Conservation (phyloP, 2,888 invertebrate genomes). For the Pristionchus entomophagus region DNA sequence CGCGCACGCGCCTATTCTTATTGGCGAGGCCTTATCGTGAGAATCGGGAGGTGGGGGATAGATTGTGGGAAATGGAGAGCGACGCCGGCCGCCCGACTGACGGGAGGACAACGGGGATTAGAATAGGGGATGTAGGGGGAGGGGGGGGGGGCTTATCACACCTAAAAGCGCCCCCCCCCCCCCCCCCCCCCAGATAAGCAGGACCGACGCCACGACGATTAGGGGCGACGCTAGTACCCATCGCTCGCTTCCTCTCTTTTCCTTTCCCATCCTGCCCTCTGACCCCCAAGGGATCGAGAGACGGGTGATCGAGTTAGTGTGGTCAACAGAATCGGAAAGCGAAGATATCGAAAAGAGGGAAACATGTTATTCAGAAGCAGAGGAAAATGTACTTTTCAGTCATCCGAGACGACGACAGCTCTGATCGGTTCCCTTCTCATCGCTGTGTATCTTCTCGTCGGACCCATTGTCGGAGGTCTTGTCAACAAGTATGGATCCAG, state of each 20-base stretch:
- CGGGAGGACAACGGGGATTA: not conserved
- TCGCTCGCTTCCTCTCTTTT: not conserved
- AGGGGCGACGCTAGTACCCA: not conserved
- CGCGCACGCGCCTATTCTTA: not conserved
- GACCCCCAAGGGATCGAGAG: not conserved
- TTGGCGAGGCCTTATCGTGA: not conserved
- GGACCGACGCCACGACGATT: not conserved
- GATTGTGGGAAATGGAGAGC: not conserved
- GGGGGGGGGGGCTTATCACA: not conserved
- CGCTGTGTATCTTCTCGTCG: conserved; percentile 88
- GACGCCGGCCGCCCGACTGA: not conserved
- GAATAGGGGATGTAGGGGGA: not conserved
- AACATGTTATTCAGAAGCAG: not conserved
- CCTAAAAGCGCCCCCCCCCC: no score
- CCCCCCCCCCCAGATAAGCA: conserved; percentile 20
- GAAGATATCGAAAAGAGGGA: not conserved
- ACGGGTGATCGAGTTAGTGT: not conserved
- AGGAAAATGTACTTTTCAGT: conserved; percentile 73
- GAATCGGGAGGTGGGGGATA: not conserved
- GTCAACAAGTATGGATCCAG: conserved; percentile 95
- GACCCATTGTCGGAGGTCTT: conserved; percentile 91
- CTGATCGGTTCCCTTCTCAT: conserved; percentile 90
- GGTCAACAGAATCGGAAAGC: not conserved
- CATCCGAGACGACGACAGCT: conserved; percentile 84
- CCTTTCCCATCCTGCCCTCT: not conserved